A percentile compares a stretch with the other conserved stretches of the same genome.
These are phyloP conservation scores for Falco peregrinus DNA, from an alignment of 2,797 vertebrate genomes.

Conservation along the genomic window DNA sequence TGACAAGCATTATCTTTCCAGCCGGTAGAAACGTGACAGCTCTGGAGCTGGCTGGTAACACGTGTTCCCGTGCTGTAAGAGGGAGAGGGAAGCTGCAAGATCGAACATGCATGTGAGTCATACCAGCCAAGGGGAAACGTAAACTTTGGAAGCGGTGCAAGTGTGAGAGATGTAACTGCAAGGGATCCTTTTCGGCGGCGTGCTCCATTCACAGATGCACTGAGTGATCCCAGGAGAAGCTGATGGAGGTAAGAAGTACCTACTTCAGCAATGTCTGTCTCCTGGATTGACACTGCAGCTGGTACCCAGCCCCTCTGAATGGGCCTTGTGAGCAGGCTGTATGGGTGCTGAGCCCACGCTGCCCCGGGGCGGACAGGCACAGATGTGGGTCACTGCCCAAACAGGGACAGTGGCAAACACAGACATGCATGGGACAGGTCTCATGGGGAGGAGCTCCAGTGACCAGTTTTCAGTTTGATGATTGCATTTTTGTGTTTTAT, in stretches of 20 bases:
- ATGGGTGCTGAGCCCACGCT: background rate
- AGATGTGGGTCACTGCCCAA: accelerated
- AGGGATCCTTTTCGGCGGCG: background rate
- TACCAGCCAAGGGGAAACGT: slow-evolving; percentile 3
- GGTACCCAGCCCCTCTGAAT: background rate
- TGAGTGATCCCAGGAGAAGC: background rate
- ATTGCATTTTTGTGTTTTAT: background rate
- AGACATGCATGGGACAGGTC: background rate
- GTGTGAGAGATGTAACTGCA: accelerated
- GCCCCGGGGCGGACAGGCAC: accelerated
- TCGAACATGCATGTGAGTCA: background rate
- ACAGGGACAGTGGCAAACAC: background rate
- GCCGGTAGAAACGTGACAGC: background rate
- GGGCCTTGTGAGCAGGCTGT: background rate
- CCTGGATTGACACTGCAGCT: accelerated
- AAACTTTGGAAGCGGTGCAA: background rate
- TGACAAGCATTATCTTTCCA: background rate
- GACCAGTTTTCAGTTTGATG: background rate
- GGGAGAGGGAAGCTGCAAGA: slow-evolving; percentile 44
- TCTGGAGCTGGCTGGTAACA: background rate
- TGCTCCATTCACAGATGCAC: background rate
- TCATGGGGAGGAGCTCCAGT: accelerated
- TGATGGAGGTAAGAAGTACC: background rate
- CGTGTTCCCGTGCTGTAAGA: background rate
- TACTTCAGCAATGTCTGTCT: background rate